Base-by-base conservation (phyloP, 1,140 invertebrate species). In the Cotesia chilonis region DNA sequence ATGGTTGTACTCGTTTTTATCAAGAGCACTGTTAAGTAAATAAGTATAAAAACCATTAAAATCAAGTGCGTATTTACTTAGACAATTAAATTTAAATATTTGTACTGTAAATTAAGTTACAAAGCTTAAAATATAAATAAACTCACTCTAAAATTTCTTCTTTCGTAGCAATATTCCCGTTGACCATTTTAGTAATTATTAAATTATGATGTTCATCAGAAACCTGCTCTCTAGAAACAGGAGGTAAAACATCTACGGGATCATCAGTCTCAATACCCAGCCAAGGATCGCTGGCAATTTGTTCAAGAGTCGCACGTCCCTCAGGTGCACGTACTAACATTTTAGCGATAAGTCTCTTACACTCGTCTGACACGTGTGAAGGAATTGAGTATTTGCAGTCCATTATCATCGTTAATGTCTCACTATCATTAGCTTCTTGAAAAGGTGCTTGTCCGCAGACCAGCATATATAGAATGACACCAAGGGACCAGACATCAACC, bases 371-470 rank as follows among this genome's bases (percentile, higher is more conserved):
- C 36, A 99, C 92, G 85, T 97, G 93, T 36, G 90, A 82, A 68
- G 98, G 97, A 79, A 99, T 93, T 63, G 93, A 93, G 84, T 99
- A 99, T 90, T 98, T 98, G 89, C 97, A 99, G 84, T 99, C 98
- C 95, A 99, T 98, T 74, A 99, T 99, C 96, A 98, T 99, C 1
- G 97, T 99, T 12, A 99, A 87, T 0, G 98, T 99, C 90, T 99
- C 98, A 81, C 96, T 98, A 84, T 99, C 98, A 87, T 99, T 99
- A 28, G 97, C 96, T 89, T 99, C 98, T 88, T 99, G 97, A 85
- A 99, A 99, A 12, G 98, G 98, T 12, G 97, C 93, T 81, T 95
- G 92, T 12, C 98, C 98, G 88, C 95, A 97, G 1, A 99, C 98
- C 78, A 99, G 88, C 98, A 99, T 99, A 86, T 96, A 99, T 35